Conservation (phyloP, 2,113 vertebrate genomes). For the Nothobranchius kuhntae region DNA sequence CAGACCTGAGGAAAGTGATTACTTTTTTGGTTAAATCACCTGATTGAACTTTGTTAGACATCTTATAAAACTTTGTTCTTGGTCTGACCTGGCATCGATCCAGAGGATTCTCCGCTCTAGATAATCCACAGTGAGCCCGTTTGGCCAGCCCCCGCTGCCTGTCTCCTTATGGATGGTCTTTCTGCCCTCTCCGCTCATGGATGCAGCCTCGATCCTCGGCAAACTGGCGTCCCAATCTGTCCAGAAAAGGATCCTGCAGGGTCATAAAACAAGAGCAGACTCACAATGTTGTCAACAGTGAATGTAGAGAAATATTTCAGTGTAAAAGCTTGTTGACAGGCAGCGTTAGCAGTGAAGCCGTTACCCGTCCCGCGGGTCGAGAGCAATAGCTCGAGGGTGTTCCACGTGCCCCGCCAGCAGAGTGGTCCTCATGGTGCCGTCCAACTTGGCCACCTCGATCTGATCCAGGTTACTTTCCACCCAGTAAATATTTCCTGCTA, state of each 20-base stretch:
- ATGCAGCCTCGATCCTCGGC: slow-evolving; percentile 95
- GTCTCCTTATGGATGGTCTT: slow-evolving; percentile 96
- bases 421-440: slow-evolving; percentile 93
- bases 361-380: slow-evolving; percentile 95
- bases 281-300: neutral
- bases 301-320: neutral
- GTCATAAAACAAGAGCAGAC: neutral
- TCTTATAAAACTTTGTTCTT: neutral
- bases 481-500: slow-evolving; percentile 99
- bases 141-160: slow-evolving; percentile 95
- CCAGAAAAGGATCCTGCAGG: slow-evolving; percentile 92
- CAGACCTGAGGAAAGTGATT: slow-evolving; percentile 80
- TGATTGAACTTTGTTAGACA: neutral
- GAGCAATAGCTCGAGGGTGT: slow-evolving; percentile 93
- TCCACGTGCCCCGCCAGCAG: slow-evolving; percentile 95
- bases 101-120: slow-evolving; percentile 95
- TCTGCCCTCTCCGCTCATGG: slow-evolving; percentile 93
- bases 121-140: slow-evolving; percentile 95
- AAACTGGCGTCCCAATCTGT: slow-evolving; percentile 97
- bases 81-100: slow-evolving; percentile 91
- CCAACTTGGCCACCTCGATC: slow-evolving; percentile 96
- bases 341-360: neutral
- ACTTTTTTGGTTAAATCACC: neutral
- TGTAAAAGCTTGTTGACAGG: neutral
- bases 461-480: slow-evolving; percentile 99